Evolutionary conservation across 2,797 vertebrate species (phyloP).

Genomic region (Tokudaia tokunoshimensis): DNA sequence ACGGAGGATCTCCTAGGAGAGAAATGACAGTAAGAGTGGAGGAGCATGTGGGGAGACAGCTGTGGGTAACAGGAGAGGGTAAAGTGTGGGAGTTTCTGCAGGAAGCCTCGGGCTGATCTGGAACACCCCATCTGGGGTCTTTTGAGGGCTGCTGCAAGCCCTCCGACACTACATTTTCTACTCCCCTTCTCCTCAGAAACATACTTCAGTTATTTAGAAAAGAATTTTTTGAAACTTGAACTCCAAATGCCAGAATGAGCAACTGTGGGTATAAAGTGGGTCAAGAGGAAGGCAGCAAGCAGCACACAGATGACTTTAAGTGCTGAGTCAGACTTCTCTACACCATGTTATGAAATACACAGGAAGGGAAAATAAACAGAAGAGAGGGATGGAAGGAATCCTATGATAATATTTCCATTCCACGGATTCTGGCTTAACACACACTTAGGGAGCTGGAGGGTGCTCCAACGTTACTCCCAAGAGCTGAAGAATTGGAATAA

Average conservation of each 20-base stretch:
- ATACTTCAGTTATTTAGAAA: slow-evolving; percentile 25
- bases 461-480: neutral
- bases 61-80: neutral
- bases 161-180: neutral
- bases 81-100: neutral
- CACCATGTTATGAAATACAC: slow-evolving; percentile 68
- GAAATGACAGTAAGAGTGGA: neutral
- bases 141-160: neutral
- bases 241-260: slow-evolving; percentile 68
- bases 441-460: neutral
- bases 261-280: slow-evolving; percentile 75
- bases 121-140: neutral
- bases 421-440: slow-evolving; percentile 59
- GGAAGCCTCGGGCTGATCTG: neutral
- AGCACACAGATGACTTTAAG: slow-evolving; percentile 68
- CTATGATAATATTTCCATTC: slow-evolving; percentile 77
- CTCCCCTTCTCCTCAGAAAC: neutral
- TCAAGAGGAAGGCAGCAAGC: slow-evolving; percentile 76
- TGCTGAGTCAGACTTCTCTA: slow-evolving; percentile 77
- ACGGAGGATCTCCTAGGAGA: neutral
- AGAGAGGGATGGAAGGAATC: slow-evolving; percentile 67
- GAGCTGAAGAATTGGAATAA: neutral
- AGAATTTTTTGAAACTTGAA: slow-evolving; percentile 48
- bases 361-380: slow-evolving; percentile 75
- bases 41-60: neutral